Percentiles rank a stretch among this genome's conserved stretches.
These are phyloP conservation scores for Anoura caudifer DNA, from an alignment of 2,113 vertebrate genomes.

Conservation along the genomic window DNA sequence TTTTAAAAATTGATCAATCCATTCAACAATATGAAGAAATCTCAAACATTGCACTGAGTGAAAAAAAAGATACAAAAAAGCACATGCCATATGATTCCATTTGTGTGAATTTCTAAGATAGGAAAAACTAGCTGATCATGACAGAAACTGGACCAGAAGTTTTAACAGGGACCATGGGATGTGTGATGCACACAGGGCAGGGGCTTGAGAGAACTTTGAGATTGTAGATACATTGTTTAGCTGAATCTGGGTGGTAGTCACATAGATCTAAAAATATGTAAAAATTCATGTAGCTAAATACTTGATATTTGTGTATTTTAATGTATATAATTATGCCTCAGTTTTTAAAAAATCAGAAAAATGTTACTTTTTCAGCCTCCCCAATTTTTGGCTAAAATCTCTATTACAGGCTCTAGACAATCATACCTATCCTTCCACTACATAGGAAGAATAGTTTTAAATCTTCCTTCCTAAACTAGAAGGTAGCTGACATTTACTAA, in stretches of 20 bases:
- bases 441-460: neutral
- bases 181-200: fast-evolving
- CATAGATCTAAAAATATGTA: neutral
- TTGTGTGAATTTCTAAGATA: neutral
- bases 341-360: neutral
- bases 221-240: too few species aligned
- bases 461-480: neutral
- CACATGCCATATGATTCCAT: neutral
- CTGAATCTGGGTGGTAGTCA: neutral
- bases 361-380: neutral
- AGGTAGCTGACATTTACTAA: neutral
- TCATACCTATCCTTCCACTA: neutral
- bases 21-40: neutral
- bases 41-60: neutral
- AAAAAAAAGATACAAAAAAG: neutral
- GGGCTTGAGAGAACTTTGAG: neutral
- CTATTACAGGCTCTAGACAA: neutral
- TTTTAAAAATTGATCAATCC: neutral
- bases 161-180: neutral
- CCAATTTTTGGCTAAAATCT: neutral
- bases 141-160: neutral
- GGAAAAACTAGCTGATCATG: neutral
- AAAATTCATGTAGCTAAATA: neutral
- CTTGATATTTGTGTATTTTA: neutral
- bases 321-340: neutral